These are phyloP conservation scores for Colletes gigas DNA, from an alignment of 1,140 invertebrate species.

Conservation along the genomic window DNA sequence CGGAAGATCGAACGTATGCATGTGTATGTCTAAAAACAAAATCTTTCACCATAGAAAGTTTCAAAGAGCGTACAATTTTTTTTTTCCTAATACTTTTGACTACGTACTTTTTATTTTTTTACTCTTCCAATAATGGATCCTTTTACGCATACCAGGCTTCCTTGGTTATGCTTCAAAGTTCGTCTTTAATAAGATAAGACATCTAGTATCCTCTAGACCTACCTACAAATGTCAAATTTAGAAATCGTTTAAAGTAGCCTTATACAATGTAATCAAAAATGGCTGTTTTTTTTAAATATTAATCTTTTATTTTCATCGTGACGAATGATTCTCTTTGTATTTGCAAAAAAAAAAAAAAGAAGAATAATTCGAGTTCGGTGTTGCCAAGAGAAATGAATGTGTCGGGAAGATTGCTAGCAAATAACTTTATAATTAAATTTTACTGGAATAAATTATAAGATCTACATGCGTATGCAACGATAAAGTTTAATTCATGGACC, in stretches of 20 bases:
- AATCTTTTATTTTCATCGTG: background rate
- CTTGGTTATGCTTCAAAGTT: background rate
- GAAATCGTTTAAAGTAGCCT: background rate
- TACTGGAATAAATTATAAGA: slow-evolving; percentile 2
- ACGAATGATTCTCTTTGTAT: background rate
- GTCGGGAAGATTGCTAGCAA: background rate
- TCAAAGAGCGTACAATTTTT: slow-evolving; percentile 1
- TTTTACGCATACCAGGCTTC: background rate
- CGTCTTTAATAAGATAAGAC: slow-evolving; percentile 3
- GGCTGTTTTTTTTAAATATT: slow-evolving; percentile 1
- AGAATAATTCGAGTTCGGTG: too few relatives aligned
- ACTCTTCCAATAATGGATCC: background rate
- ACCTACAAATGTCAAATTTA: background rate
- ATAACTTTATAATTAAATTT: background rate
- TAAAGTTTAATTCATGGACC: background rate
- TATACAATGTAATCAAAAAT: slow-evolving; percentile 2
- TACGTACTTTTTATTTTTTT: background rate
- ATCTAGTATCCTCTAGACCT: background rate
- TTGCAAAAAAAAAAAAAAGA: background rate
- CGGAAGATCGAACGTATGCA: slow-evolving; percentile 20
- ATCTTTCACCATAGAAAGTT: background rate
- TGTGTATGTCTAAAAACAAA: slow-evolving; percentile 13
- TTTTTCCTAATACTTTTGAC: slow-evolving; percentile 1
- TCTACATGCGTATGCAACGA: background rate
- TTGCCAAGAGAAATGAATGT: background rate